phyloP scores from a whole-genome alignment of 2,888 invertebrate species.

The Dicyrtoma fusca region DNA sequence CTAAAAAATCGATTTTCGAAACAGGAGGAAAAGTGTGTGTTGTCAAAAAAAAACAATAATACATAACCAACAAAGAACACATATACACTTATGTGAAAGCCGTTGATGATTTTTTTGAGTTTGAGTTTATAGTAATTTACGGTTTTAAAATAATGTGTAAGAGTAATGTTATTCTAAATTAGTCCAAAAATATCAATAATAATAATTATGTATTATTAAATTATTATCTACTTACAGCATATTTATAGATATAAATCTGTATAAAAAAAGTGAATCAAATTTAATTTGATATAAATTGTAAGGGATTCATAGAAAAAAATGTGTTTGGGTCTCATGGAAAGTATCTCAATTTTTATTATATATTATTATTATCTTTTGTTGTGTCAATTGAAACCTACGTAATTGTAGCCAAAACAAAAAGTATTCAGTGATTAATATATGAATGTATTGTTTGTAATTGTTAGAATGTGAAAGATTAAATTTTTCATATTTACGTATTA shows the following conservation, averaged over 20 bases:
- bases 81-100: constrained; percentile 16
- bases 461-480: constrained; percentile 28
- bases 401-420: constrained; percentile 39
- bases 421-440: constrained; percentile 33
- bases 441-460: constrained; percentile 34
- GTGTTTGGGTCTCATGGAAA: constrained; percentile 38
- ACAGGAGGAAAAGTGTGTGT: constrained; percentile 7
- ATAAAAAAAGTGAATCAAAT: constrained; percentile 27
- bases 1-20: constrained; percentile 2
- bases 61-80: constrained; percentile 5
- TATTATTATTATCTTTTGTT: constrained; percentile 32
- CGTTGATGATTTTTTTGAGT: constrained; percentile 14
- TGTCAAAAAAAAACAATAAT: constrained; percentile 3
- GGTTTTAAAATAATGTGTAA: constrained; percentile 14
- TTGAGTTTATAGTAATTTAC: constrained; percentile 8
- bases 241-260: constrained; percentile 23
- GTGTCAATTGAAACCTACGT: constrained; percentile 33
- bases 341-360: constrained; percentile 39
- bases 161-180: constrained; percentile 25
- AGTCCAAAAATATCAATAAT: constrained; percentile 16
- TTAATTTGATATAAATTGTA: constrained; percentile 22
- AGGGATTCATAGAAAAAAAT: constrained; percentile 22
- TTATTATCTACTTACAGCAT: constrained; percentile 25
- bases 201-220: constrained; percentile 11
- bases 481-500: constrained; percentile 34